Evolutionary conservation across 2,797 vertebrate genomes (phyloP), one percentile per base, ranked within the genome.

Genomic region (Anguilla pacifica): DNA sequence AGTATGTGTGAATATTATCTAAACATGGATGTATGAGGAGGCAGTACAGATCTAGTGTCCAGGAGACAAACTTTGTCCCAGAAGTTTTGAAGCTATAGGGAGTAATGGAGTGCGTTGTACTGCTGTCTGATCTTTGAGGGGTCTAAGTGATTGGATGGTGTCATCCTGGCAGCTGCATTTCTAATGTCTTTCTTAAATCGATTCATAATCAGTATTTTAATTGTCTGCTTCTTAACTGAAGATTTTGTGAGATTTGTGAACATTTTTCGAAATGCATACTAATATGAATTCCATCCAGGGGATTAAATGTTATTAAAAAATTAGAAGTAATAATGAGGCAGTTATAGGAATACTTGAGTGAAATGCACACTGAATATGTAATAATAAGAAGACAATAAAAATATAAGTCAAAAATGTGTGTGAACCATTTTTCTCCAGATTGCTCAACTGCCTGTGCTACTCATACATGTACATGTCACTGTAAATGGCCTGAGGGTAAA

Each of bases 81-180:
- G 15, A 67, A 83, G 74, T 39, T 67, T 81, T 89, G 89, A 87
- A 57, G 43, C 19, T 85, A 81, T 85, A 74, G 55, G 43, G 89
- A 85, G 87, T 83, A 81, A 89, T 85, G 11, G 70, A 89, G 39
- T 64, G 28, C 89, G 81, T 90, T 59, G 81, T 74, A 87, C 89
- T 87, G 15, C 35, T 28, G 67, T 72, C 67, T 46, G 19, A 46
- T 79, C 86, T 93, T 88, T 57, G 0, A 85, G 35, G 31, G n/a
- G 85, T 55, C 74, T 67, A 55, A 51, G 35, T 77, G 43, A 81
- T 49, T 70, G 35, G 77, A 43, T 89, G 59, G 77, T 85, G 85
- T 85, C 31, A 88, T 81, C 28, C 89, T 64, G 94, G 94, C 94
- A 95, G 94, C 94, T 95, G 91, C 89, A 55, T 88, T 93, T 91